Evolutionary conservation across 2,113 vertebrate genomes (phyloP).

Genomic region (Poicephalus meyeri): DNA sequence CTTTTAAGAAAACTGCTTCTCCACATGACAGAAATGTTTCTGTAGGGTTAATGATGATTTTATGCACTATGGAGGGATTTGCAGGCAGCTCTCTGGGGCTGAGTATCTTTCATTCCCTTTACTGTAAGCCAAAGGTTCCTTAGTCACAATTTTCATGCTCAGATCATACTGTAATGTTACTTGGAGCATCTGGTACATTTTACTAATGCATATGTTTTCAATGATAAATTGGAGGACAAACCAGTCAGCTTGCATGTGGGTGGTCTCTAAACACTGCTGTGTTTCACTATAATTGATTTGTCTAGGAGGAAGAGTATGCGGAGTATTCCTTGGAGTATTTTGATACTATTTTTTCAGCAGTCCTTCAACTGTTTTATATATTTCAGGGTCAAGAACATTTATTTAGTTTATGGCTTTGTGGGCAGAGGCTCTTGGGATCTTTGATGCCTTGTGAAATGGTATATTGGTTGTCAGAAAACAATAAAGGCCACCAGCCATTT

Average conservation of each 20-base stretch:
- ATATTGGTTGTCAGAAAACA: background rate
- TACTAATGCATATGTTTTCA: background rate
- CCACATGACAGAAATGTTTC: background rate
- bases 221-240: background rate
- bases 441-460: background rate
- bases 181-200: background rate
- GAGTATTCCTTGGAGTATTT: background rate
- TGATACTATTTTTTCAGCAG: background rate
- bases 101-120: background rate
- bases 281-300: background rate
- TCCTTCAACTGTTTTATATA: background rate
- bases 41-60: background rate
- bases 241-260: background rate
- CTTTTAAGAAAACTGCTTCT: background rate
- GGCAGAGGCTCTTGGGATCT: background rate
- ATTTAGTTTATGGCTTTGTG: background rate
- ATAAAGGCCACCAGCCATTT: background rate
- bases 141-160: background rate
- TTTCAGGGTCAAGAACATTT: background rate
- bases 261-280: background rate
- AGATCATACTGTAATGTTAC: fast-evolving
- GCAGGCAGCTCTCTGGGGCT: background rate
- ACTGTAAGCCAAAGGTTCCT: background rate
- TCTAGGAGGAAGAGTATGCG: background rate
- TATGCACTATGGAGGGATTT: background rate